A percentile compares a stretch with the other conserved stretches of the same genome.
Conservation (phyloP, 2,113 vertebrate species). For the Limanda limanda region DNA sequence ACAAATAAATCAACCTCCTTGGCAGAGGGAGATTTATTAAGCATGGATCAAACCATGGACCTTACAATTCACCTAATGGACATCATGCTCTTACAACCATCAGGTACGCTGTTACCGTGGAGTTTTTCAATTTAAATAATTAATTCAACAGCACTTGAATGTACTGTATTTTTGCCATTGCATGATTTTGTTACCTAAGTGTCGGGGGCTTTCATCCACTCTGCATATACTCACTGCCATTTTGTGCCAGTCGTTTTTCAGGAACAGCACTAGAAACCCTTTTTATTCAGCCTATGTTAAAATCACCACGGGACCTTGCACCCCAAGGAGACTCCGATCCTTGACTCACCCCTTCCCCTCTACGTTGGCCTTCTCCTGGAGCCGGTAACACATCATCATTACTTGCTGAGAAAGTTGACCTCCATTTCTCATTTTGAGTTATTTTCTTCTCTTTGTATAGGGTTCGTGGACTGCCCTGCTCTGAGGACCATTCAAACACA, state of each 20-base stretch:
- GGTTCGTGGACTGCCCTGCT: conserved; percentile 32
- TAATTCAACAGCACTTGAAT: no score
- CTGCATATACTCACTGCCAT: neutral
- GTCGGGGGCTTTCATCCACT: neutral
- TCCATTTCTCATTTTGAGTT: conserved; percentile 47
- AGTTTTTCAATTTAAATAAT: no score
- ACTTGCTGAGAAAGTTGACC: conserved; percentile 20
- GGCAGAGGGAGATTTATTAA: no score
- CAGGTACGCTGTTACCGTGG: no score
- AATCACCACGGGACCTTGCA: no score
- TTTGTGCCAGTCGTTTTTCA: neutral
- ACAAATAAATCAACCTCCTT: no score
- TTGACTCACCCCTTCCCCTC: conserved; percentile 21
- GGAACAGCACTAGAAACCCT: neutral
- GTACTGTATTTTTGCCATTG: neutral
- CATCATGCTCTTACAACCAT: no score
- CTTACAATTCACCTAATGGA: no score
- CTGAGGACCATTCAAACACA: conserved; percentile 31
- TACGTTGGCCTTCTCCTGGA: conserved; percentile 14
- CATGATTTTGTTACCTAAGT: neutral
- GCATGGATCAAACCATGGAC: no score
- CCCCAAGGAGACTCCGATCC: conserved; percentile 26
- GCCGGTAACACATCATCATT: conserved; percentile 54
- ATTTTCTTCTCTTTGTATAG: neutral
- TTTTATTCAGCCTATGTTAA: conserved; percentile 3